phyloP scores from a whole-genome alignment of 1,140 invertebrate species.

The Drosophila kanapiae region DNA sequence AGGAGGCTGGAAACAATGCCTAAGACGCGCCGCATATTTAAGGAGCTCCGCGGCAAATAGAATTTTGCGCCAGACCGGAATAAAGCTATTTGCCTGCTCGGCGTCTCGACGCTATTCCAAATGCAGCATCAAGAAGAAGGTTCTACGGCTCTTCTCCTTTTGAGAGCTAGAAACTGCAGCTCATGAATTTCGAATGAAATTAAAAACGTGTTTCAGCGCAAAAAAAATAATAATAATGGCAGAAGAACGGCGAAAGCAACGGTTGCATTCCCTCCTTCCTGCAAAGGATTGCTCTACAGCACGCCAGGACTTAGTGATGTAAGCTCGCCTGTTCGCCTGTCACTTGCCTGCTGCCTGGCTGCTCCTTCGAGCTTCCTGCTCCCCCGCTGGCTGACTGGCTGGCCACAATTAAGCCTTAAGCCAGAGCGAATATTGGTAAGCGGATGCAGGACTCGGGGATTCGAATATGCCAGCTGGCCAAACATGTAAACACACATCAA shows the following conservation, averaged over 20 bases:
- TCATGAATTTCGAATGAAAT: conserved; percentile 80
- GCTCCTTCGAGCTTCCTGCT: background rate
- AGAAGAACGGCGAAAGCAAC: conserved; percentile 18
- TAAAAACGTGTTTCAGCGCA: conserved; percentile 57
- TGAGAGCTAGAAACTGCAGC: conserved; percentile 41
- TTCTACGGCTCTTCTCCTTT: background rate
- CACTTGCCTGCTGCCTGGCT: conserved; percentile 5
- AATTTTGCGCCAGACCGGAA: conserved; percentile 66
- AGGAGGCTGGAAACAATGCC: conserved; percentile 44
- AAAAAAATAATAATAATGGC: conserved; percentile 45
- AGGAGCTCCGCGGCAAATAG: conserved; percentile 60
- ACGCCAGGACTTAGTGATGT: conserved; percentile 66
- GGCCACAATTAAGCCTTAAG: conserved; percentile 64
- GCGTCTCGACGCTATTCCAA: conserved; percentile 49
- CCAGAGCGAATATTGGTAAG: conserved; percentile 58
- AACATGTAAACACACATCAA: conserved; percentile 66
- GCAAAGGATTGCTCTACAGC: conserved; percentile 50
- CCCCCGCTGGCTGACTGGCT: background rate
- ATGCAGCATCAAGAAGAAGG: conserved; percentile 40
- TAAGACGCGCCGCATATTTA: conserved; percentile 55
- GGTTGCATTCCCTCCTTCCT: conserved; percentile 41
- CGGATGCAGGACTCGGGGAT: conserved; percentile 20
- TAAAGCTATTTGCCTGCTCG: conserved; percentile 44
- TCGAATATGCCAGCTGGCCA: conserved; percentile 18
- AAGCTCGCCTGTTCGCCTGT: conserved; percentile 38